Conservation (phyloP, 2,888 invertebrate genomes). For the Epistrophe eligans region DNA sequence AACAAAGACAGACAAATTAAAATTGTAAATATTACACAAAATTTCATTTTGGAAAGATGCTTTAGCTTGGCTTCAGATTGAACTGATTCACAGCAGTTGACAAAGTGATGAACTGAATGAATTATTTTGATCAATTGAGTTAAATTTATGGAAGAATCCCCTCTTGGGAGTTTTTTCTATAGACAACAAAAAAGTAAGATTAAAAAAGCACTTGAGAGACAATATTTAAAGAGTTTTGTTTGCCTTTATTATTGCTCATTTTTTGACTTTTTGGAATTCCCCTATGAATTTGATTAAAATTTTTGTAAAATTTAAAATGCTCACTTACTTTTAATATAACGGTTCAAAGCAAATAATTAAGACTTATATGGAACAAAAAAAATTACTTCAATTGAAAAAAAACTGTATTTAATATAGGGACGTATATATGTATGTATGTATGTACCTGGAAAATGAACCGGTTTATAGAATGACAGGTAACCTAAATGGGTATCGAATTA, state of each 20-base stretch:
- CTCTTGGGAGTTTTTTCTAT: not conserved
- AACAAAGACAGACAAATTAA: constrained; percentile 1
- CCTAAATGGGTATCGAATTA: too few relatives aligned
- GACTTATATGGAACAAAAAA: too few relatives aligned
- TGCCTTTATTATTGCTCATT: not conserved
- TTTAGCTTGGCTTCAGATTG: not conserved
- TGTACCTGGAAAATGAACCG: too few relatives aligned
- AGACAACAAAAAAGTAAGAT: not conserved
- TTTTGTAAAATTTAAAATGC: too few relatives aligned
- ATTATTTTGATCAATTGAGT: not conserved
- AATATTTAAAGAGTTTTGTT: not conserved
- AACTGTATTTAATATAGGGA: too few relatives aligned
- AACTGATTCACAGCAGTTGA: not conserved
- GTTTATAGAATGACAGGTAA: too few relatives aligned
- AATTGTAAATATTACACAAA: constrained; percentile 14
- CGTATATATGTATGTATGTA: too few relatives aligned
- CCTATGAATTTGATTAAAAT: not conserved
- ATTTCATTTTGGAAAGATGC: not conserved
- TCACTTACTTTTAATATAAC: too few relatives aligned
- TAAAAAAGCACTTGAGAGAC: not conserved
- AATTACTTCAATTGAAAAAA: too few relatives aligned
- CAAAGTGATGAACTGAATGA: not conserved
- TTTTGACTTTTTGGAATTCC: not conserved
- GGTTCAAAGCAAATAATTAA: too few relatives aligned
- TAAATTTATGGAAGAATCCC: not conserved